Conservation (phyloP, 2,797 vertebrate species). For the Varecia variegata region DNA sequence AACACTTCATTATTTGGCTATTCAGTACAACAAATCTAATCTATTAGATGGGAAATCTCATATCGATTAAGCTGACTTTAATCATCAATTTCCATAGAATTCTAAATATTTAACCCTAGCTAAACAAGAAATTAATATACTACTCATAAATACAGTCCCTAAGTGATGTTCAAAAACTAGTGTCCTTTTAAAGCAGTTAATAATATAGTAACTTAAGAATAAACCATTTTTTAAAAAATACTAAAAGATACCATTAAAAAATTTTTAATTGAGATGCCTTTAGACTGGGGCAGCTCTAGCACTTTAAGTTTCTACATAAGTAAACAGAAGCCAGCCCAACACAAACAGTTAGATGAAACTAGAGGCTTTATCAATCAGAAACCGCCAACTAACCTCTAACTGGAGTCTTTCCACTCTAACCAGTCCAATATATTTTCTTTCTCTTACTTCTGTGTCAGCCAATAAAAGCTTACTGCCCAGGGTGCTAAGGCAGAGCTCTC, state of each 20-base stretch:
- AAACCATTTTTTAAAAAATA: slow-evolving; percentile 6
- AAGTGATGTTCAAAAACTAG: not conserved
- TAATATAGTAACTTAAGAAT: not conserved
- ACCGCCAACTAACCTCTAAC: not conserved
- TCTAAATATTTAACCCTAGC: not conserved
- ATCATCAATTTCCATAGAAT: not conserved
- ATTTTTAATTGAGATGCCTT: not conserved
- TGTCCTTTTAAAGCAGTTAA: not conserved
- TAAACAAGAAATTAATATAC: slow-evolving; percentile 4
- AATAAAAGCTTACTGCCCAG: not conserved
- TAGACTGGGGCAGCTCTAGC: not conserved
- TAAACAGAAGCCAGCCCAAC: not conserved
- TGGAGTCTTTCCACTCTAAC: not conserved
- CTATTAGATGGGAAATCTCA: not conserved
- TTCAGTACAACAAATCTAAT: not conserved
- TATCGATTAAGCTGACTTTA: slow-evolving; percentile 22
- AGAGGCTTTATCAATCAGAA: not conserved
- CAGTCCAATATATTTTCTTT: not conserved
- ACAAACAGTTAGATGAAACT: not conserved
- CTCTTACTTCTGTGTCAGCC: not conserved
- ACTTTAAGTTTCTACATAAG: not conserved
- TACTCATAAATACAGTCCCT: not conserved
- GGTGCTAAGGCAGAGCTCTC: not conserved
- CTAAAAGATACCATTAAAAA: not conserved
- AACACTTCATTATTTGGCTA: not conserved